Evolutionary conservation across 2,888 invertebrate species (phyloP).

Genomic region (Diloba caeruleocephala): DNA sequence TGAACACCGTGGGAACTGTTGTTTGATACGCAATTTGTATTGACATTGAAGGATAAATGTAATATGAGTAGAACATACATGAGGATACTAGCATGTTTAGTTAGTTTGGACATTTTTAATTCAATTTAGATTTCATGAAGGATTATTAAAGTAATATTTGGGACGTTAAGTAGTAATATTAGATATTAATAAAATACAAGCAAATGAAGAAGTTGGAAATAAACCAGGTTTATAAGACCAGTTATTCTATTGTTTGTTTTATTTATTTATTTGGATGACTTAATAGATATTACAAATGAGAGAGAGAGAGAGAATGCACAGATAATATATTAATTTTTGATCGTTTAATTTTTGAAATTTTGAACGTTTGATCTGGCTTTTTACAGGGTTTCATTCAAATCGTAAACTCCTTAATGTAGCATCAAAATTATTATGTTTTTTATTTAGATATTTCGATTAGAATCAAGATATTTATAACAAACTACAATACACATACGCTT

Average conservation of each 20-base stretch:
- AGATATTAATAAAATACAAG: neutral
- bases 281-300: too few relatives aligned
- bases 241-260: neutral
- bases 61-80: conserved; percentile 11
- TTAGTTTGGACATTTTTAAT: neutral
- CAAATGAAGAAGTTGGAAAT: neutral
- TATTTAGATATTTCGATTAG: conserved; percentile 15
- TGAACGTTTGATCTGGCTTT: too few relatives aligned
- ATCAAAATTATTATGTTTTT: conserved; percentile 1
- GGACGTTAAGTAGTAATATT: neutral
- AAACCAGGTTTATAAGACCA: neutral
- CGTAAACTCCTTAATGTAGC: too few relatives aligned
- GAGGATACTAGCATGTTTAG: conserved; percentile 2
- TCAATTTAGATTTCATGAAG: neutral
- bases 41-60: conserved; percentile 6
- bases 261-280: neutral
- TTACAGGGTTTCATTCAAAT: too few relatives aligned
- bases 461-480: conserved; percentile 8
- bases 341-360: too few relatives aligned
- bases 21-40: conserved; percentile 18
- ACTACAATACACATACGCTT: conserved; percentile 13
- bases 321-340: too few relatives aligned
- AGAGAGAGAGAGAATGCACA: too few relatives aligned
- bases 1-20: conserved; percentile 49
- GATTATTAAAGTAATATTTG: neutral